Evolutionary conservation across 2,113 vertebrate genomes (phyloP).

Genomic region (Otocyon megalotis): DNA sequence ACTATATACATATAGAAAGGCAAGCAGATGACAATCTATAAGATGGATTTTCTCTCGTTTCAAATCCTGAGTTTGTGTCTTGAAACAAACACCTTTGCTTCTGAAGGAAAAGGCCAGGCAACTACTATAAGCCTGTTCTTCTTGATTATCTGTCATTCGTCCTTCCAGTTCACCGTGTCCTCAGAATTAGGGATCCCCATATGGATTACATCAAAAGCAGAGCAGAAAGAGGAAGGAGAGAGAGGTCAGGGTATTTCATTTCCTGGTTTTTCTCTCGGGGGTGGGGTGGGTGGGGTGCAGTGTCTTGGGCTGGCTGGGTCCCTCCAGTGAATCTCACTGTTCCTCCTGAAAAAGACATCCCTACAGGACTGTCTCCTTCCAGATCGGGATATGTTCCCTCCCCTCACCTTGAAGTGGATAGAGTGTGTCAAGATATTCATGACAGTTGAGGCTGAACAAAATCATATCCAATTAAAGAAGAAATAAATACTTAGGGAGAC

Average conservation of each 20-base stretch:
- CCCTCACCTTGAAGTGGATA: neutral
- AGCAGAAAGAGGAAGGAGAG: neutral
- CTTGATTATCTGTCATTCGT: neutral
- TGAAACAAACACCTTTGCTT: neutral
- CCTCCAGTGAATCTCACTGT: neutral
- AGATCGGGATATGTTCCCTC: neutral
- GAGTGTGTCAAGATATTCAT: neutral
- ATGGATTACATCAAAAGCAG: constrained; percentile 2
- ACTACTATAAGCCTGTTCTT: neutral
- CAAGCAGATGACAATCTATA: neutral
- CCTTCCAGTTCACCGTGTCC: neutral
- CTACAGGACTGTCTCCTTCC: neutral
- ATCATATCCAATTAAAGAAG: neutral
- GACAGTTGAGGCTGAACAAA: neutral
- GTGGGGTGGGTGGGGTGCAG: neutral
- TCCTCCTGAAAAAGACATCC: neutral
- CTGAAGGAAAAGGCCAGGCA: neutral
- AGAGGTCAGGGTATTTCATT: neutral
- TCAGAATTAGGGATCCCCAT: neutral
- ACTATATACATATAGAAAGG: neutral
- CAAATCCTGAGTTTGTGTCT: neutral
- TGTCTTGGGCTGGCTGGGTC: neutral
- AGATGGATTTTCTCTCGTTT: neutral
- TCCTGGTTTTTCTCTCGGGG: neutral
- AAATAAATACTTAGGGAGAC: neutral